Percentiles rank a stretch among this genome's conserved stretches.
Evolutionary conservation across 1,140 invertebrate species (phyloP).

Genomic region (Drosophila sechellia): DNA sequence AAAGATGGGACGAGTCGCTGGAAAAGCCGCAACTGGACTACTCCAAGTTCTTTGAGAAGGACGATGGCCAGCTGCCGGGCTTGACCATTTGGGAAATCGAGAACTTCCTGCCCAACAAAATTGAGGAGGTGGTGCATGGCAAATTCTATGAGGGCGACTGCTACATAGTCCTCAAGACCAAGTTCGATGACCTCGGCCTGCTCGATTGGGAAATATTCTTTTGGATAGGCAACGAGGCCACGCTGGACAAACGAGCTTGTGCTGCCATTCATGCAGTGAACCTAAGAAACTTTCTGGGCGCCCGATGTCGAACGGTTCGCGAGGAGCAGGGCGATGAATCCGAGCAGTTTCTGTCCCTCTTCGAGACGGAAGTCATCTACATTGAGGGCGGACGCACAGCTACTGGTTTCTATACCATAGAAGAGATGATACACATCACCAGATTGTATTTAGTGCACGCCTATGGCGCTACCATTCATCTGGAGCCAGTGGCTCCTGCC

Average conservation of each 20-base stretch:
- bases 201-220: slow-evolving; percentile 98
- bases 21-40: slow-evolving; percentile 99
- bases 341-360: slow-evolving; percentile 97
- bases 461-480: slow-evolving; percentile 93
- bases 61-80: slow-evolving; percentile 95
- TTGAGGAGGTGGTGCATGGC: slow-evolving; percentile 96
- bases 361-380: slow-evolving; percentile 96
- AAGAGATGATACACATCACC: slow-evolving; percentile 94
- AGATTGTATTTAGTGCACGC: slow-evolving; percentile 96
- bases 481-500: slow-evolving; percentile 93
- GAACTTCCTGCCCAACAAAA: slow-evolving; percentile 98
- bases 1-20: slow-evolving; percentile 96
- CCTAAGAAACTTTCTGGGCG: slow-evolving; percentile 97
- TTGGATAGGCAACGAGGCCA: slow-evolving; percentile 98
- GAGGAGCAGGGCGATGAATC: slow-evolving; percentile 98
- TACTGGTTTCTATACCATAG: slow-evolving; percentile 98
- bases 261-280: slow-evolving; percentile 99
- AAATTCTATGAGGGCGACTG: slow-evolving; percentile 99
- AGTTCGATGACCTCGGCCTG: slow-evolving; percentile 93
- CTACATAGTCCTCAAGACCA: slow-evolving; percentile 98
- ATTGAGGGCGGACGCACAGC: slow-evolving; percentile 98
- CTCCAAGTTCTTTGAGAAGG: slow-evolving; percentile 99
- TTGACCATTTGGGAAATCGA: slow-evolving; percentile 99
- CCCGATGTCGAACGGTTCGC: slow-evolving; percentile 97
- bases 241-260: slow-evolving; percentile 98